Percentiles rank a stretch among this genome's conserved stretches.
phyloP scores from a whole-genome alignment of 1,140 invertebrate species.

The Drosophila funebris region DNA sequence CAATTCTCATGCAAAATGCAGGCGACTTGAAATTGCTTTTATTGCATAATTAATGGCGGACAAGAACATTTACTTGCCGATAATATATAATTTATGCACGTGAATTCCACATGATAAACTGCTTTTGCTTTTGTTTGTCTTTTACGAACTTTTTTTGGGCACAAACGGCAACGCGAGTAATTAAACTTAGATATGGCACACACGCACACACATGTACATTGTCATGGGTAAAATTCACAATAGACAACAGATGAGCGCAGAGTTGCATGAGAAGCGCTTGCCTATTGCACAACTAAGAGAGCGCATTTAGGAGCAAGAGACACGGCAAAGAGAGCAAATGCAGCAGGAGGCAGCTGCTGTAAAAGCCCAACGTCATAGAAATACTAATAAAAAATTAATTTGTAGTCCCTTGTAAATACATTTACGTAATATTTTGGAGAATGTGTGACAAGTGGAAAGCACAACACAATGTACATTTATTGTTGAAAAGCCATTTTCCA shows the following conservation, averaged over 20 bases:
- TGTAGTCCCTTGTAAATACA: slow-evolving; percentile 15
- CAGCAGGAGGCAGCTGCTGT: slow-evolving; percentile 16
- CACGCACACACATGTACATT: neutral
- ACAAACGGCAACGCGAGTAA: neutral
- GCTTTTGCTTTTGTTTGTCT: neutral
- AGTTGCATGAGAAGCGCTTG: slow-evolving; percentile 25
- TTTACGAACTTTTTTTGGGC: neutral
- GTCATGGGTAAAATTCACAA: slow-evolving; percentile 37
- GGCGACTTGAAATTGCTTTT: slow-evolving; percentile 46
- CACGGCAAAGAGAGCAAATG: slow-evolving; percentile 11
- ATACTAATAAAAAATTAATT: slow-evolving; percentile 35
- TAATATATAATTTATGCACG: slow-evolving; percentile 50
- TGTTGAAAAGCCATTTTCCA: neutral
- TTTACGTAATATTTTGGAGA: slow-evolving; percentile 34
- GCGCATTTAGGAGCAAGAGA: slow-evolving; percentile 6
- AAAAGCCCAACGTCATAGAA: slow-evolving; percentile 25
- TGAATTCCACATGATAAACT: slow-evolving; percentile 9
- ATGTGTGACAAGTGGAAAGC: neutral
- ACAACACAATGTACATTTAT: neutral
- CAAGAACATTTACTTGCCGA: slow-evolving; percentile 10
- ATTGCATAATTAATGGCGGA: slow-evolving; percentile 72
- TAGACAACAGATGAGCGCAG: slow-evolving; percentile 47
- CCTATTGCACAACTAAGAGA: slow-evolving; percentile 7
- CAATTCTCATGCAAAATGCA: slow-evolving; percentile 48
- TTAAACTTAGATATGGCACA: slow-evolving; percentile 23